phyloP scores from a whole-genome alignment of 1,140 invertebrate species.

The Eupristina koningsbergeri region DNA sequence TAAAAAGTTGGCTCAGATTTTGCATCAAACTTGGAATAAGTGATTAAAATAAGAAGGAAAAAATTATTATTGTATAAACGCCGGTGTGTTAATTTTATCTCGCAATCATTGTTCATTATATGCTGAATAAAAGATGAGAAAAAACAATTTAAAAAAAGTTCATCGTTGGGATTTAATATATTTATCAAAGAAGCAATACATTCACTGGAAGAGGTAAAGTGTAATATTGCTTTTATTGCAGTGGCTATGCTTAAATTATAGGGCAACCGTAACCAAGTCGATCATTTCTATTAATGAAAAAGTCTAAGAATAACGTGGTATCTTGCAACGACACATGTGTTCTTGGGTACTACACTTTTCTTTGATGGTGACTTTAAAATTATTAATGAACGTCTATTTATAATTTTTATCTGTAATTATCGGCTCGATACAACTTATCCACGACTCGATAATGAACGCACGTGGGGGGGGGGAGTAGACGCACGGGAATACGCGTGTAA shows the following conservation, averaged over 20 bases:
- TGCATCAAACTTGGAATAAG: not conserved
- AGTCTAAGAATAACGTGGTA: not conserved
- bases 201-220: not conserved
- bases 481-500: not conserved
- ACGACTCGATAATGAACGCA: not conserved
- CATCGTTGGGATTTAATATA: not conserved
- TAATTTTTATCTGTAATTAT: not conserved
- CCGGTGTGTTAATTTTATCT: not conserved
- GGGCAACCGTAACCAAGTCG: not conserved
- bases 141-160: not conserved
- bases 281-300: not conserved
- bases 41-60: not conserved
- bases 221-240: not conserved
- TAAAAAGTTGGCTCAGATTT: not conserved
- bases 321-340: not conserved
- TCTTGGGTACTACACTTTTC: not conserved
- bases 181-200: not conserved
- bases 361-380: not conserved
- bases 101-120: not conserved
- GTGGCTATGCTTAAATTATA: not conserved
- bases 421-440: not conserved
- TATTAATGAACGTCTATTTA: not conserved
- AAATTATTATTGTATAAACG: not conserved
- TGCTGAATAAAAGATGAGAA: not conserved
- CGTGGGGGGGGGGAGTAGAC: too few relatives aligned